Evolutionary conservation across 2,888 invertebrate genomes (phyloP).

Genomic region (Drosophila mimica): DNA sequence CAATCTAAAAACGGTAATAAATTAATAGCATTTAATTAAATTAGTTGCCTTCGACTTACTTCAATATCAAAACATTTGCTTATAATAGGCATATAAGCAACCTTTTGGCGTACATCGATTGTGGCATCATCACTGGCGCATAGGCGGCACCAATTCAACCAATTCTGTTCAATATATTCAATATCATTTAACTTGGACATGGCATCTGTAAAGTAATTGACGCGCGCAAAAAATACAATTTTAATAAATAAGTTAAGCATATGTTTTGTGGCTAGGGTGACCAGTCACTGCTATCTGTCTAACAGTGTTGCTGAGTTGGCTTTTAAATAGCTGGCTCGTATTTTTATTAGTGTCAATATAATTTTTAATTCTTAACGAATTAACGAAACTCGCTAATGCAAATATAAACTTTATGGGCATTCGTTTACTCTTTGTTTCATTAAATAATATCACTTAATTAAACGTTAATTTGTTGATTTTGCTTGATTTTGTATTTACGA

Average conservation of each 20-base stretch:
- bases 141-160: constrained; percentile 64
- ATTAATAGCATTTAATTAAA: neutral
- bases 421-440: neutral
- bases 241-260: constrained; percentile 12
- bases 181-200: constrained; percentile 14
- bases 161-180: constrained; percentile 20
- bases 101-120: constrained; percentile 29
- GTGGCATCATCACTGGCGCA: constrained; percentile 54
- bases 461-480: neutral
- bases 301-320: neutral
- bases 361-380: neutral
- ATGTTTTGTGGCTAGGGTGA: constrained; percentile 16
- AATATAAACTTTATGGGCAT: neutral
- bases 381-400: neutral
- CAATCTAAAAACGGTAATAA: constrained; percentile 40
- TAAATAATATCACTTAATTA: neutral
- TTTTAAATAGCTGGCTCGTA: neutral
- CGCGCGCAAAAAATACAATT: constrained; percentile 17
- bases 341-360: neutral
- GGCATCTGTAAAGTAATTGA: neutral
- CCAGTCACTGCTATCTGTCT: constrained; percentile 3
- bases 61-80: constrained; percentile 67
- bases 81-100: constrained; percentile 46
- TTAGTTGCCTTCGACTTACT: constrained; percentile 28
- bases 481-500: neutral